Percentiles rank a stretch among this genome's conserved stretches.
These are phyloP conservation scores for Microctenopoma steveboyesi DNA, from an alignment of 2,797 vertebrate genomes.

Conservation along the genomic window DNA sequence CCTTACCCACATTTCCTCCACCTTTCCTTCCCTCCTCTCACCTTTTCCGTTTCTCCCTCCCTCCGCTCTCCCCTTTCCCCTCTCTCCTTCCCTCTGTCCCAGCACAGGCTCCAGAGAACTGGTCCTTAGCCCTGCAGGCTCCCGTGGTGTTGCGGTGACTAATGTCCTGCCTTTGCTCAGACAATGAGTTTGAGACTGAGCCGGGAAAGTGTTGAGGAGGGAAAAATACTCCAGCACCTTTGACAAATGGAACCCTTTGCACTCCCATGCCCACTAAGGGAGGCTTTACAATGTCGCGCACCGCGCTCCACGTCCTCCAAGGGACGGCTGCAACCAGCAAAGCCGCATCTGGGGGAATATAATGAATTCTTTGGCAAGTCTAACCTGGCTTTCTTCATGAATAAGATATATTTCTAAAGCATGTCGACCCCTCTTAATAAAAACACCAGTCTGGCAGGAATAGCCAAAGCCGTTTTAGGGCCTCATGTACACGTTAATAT, in stretches of 20 bases:
- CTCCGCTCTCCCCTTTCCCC: slow-evolving; percentile 18
- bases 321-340: slow-evolving; percentile 71
- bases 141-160: slow-evolving; percentile 91
- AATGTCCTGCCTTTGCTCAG: slow-evolving; percentile 91
- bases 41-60: slow-evolving; percentile 59
- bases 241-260: slow-evolving; percentile 92
- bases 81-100: slow-evolving; percentile 53
- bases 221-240: slow-evolving; percentile 86
- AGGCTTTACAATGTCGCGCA: slow-evolving; percentile 77
- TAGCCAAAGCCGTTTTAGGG: slow-evolving; percentile 75
- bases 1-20: slow-evolving; percentile 60
- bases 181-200: slow-evolving; percentile 94
- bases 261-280: slow-evolving; percentile 72
- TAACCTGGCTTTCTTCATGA: slow-evolving; percentile 81
- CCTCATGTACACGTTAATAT: slow-evolving; percentile 75
- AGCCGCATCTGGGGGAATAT: slow-evolving; percentile 74
- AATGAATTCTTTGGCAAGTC: slow-evolving; percentile 84
- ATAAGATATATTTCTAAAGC: slow-evolving; percentile 85
- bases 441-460: slow-evolving; percentile 79
- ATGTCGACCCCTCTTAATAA: slow-evolving; percentile 81
- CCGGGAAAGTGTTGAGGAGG: slow-evolving; percentile 89
- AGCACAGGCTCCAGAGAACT: slow-evolving; percentile 63
- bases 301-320: slow-evolving; percentile 72
- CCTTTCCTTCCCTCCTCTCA: slow-evolving; percentile 63
- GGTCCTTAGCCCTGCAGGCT: slow-evolving; percentile 87